Evolutionary conservation across 2,113 vertebrate genomes (phyloP).

Genomic region (Ochotona curzoniae): DNA sequence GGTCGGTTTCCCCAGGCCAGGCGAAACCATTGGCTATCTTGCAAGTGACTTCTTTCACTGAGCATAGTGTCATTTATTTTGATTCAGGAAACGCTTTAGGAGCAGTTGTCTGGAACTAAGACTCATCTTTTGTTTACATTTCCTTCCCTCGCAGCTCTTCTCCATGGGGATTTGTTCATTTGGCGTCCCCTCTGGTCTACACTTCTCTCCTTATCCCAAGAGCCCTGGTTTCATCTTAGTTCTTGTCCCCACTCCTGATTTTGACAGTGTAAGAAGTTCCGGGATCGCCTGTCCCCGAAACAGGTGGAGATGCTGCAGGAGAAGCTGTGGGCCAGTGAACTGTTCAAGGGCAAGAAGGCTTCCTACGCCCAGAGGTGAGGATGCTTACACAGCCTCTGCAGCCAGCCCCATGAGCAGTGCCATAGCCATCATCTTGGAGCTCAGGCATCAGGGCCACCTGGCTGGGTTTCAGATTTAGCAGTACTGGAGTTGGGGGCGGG

Average conservation of each 20-base stretch:
- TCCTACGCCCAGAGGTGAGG: conserved; percentile 87
- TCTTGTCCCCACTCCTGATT: background rate
- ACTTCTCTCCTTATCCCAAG: background rate
- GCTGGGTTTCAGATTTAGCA: background rate
- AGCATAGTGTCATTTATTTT: background rate
- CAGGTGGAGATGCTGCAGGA: conserved; percentile 80
- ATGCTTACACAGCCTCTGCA: background rate
- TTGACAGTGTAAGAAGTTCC: conserved; percentile 88
- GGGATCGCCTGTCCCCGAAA: conserved; percentile 77
- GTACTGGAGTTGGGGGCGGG: background rate
- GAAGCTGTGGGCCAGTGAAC: conserved; percentile 87
- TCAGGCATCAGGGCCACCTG: background rate
- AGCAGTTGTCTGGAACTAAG: background rate
- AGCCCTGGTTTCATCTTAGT: background rate
- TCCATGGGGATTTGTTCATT: background rate
- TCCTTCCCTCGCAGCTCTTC: background rate
- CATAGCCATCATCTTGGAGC: background rate
- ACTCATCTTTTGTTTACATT: background rate
- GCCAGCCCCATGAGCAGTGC: background rate
- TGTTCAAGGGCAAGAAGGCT: conserved; percentile 88
- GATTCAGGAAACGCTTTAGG: background rate
- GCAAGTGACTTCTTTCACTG: background rate
- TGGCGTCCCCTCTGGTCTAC: background rate
- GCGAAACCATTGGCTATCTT: background rate
- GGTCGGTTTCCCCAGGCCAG: background rate